Conservation (phyloP, 2,797 vertebrate genomes). For the Tenualosa thibaudeaui region DNA sequence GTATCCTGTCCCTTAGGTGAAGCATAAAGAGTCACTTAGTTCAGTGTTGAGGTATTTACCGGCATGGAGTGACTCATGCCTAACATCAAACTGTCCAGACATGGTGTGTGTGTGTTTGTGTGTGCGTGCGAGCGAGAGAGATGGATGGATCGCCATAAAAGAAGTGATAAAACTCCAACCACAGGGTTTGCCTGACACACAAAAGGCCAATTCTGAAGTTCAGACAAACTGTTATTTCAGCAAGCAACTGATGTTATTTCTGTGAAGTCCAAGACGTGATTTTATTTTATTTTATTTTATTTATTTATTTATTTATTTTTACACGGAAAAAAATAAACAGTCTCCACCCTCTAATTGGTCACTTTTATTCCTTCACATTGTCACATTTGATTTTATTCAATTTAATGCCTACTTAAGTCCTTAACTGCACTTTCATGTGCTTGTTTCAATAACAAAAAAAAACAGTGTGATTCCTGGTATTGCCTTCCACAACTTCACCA, state of each 20-base stretch:
- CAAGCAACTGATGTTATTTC: background rate
- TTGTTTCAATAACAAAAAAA: background rate
- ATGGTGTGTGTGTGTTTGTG: background rate
- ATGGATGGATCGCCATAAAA: slow-evolving; percentile 6
- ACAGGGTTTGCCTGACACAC: background rate
- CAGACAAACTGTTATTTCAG: slow-evolving; percentile 4
- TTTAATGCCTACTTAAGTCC: background rate
- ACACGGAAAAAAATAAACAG: background rate
- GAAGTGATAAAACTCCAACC: slow-evolving; percentile 15
- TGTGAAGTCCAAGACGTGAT: background rate
- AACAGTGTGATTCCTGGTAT: background rate
- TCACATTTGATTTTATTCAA: background rate
- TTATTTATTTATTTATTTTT: background rate
- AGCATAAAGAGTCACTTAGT: slow-evolving; percentile 4
- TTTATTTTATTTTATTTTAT: background rate
- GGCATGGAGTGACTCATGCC: slow-evolving; percentile 9
- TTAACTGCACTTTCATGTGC: background rate
- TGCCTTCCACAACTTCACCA: background rate
- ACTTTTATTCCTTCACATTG: background rate
- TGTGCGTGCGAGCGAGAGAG: background rate
- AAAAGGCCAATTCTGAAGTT: background rate
- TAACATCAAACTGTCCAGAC: slow-evolving; percentile 20
- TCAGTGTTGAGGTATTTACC: slow-evolving; percentile 11
- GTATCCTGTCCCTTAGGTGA: background rate
- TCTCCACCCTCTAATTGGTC: background rate